Percentiles rank a stretch among this genome's conserved stretches.
Evolutionary conservation across 2,797 vertebrate genomes (phyloP).

Genomic region (Poeciliopsis infans): DNA sequence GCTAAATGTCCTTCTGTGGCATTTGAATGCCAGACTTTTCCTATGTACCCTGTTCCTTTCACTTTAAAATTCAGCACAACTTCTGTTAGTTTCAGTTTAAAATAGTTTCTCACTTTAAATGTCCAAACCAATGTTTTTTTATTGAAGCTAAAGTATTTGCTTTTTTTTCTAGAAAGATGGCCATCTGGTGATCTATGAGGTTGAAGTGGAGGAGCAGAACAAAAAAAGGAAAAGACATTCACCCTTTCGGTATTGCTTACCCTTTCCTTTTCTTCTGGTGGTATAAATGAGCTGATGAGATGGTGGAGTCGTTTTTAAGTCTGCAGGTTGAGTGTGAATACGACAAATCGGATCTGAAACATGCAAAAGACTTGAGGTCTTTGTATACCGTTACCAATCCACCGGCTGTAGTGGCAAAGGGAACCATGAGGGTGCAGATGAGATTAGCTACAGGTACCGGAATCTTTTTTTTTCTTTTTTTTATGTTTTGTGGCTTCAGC

Average conservation of each 20-base stretch:
- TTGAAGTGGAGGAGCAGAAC: conserved; percentile 63
- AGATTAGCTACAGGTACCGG: conserved; percentile 73
- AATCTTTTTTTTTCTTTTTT: background rate
- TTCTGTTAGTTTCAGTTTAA: background rate
- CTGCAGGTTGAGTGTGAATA: conserved; percentile 76
- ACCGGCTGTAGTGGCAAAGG: conserved; percentile 64
- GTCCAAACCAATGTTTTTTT: background rate
- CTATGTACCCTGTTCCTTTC: background rate
- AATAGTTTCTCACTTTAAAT: background rate
- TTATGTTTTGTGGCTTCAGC: background rate
- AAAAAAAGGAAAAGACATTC: conserved; percentile 17
- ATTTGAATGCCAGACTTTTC: background rate
- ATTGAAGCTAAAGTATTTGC: background rate
- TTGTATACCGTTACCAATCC: conserved; percentile 58
- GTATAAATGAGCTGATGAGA: background rate
- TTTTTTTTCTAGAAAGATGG: conserved; percentile 43
- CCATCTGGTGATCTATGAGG: conserved; percentile 59
- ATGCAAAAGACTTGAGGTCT: conserved; percentile 36
- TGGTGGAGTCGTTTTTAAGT: conserved; percentile 37
- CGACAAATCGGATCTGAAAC: conserved; percentile 35
- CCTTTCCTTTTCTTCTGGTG: background rate
- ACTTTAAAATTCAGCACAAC: background rate
- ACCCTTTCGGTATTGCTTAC: conserved; percentile 54
- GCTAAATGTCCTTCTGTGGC: background rate
- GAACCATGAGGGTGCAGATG: conserved; percentile 71